Evolutionary conservation across 2,113 vertebrate genomes (phyloP), one percentile per base, ranked within the genome.

Genomic region (Tympanuchus pallidicinctus): DNA sequence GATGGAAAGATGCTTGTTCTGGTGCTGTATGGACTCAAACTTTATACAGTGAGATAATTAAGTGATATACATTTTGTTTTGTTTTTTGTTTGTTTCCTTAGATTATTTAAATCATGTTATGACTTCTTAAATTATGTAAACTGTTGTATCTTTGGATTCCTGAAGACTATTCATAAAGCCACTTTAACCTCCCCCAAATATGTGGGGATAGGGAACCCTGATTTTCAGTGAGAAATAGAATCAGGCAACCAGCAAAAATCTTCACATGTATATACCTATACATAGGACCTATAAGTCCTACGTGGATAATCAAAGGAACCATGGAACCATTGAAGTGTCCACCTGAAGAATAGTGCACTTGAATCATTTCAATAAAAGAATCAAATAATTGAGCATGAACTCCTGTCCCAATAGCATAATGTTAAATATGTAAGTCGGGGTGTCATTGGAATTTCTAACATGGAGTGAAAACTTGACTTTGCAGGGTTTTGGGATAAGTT

Each of bases 31-130:
- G 19, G 7, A 10, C 8, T 27, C 13, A 6, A 15, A 13, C 20
- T 38, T 81, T 8, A n/a, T 8, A 40, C 6, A 47, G 32, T 40
- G 28, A 16, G 27, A 34, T 28, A 38, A 50, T 25, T 64, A 34
- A 6, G 27, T 1, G 7, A 50, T 70, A 8, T 1, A 5, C 4
- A 0, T 67, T 54, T 66, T 3, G 11, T 40, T 74, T 50, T 7
- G 6, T 8, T 38, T 64, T 13, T 70, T 25, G 22, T 50, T 8
- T 50, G 30, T 25, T 12, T 19, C 40, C 30, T 64, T 25, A 19
- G 25, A 21, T 47, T 32, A 14, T 47, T 54, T 61, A 34, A 67
- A 67, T 10, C 60, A 6, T 15, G 10, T 69, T 28, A 56, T 0
- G 1, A 18, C 43, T 76, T 66, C 50, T 38, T 32, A 11, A 71